Base-by-base conservation (phyloP, 2,888 invertebrate species). In the Drosophila pseudotakahashii region DNA sequence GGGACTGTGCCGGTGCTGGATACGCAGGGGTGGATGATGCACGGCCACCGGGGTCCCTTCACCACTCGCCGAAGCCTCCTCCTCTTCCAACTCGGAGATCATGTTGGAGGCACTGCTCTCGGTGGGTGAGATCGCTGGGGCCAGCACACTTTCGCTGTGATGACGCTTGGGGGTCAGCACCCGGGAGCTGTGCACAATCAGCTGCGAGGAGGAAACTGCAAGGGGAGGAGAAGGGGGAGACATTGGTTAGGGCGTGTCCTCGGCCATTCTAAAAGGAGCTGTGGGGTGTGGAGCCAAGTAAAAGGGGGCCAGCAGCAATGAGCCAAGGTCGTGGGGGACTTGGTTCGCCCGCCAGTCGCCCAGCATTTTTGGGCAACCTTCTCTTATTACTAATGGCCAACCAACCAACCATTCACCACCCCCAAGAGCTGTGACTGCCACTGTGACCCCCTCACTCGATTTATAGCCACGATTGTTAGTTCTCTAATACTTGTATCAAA, bases 91-190 rank as follows among this genome's bases (percentile, higher is more conserved):
- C 9, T 48, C 50, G 51, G 45, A 50, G 58, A 13, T 45, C 30
- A 32, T 60, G 48, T 39, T 39, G 55, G 45, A 50, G 68, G 23
- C 39, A 42, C 0, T 54, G 75, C 50, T 71, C 42, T 30, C 52
- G 11, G 64, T 44, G 42, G 53, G 57, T 16, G 69, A 42, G 41
- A 72, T 59, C 34, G 14, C 47, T 6, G 44, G 23, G 44, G 19
- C 44, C 45, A 95, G 92, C 26, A 96, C 95, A 86, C 95, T 95
- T 91, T 96, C 96, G 52, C 96, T 96, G 86, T 95, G 94, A 90
- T 96, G 96, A 61, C 96, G 93, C 91, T 96, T 96, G 11, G 96
- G 96, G 48, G 95, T 95, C 86, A 95, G 94, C 26, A 96, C 96
- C 67, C 95, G 93, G 36, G 96, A 95, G 85, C 96, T 96, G 87